Percentiles rank a stretch among this genome's conserved stretches.
phyloP scores from a whole-genome alignment of 2,797 vertebrate species.

The Linurgus olivaceus region DNA sequence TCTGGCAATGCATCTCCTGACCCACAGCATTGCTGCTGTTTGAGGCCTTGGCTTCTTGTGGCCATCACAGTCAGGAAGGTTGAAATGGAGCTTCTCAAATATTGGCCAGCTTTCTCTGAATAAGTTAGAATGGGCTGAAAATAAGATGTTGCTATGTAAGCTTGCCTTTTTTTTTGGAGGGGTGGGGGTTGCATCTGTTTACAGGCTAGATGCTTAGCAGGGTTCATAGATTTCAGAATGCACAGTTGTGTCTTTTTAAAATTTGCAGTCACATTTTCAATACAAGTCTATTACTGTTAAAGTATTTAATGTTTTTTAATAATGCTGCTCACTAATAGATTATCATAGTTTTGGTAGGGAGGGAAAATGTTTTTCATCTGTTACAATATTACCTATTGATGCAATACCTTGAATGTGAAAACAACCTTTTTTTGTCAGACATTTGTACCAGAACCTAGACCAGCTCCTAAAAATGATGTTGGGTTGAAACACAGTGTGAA shows the following conservation, averaged over 20 bases:
- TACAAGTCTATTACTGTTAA: neutral
- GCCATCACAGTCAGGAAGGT: neutral
- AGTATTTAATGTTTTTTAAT: neutral
- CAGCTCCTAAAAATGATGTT: constrained; percentile 81
- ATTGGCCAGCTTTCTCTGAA: neutral
- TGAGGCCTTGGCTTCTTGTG: neutral
- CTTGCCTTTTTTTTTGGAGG: neutral
- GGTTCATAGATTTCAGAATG: neutral
- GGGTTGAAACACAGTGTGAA: constrained; percentile 83
- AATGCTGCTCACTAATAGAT: neutral
- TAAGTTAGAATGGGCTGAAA: neutral
- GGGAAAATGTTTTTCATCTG: neutral
- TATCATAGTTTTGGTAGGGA: neutral
- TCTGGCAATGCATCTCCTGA: neutral
- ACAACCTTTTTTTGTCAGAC: constrained; percentile 75
- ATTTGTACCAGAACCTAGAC: constrained; percentile 81
- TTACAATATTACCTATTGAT: neutral
- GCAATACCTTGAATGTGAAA: neutral
- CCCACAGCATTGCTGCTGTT: neutral
- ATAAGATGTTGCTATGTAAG: neutral
- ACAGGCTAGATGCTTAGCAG: neutral
- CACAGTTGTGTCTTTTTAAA: neutral
- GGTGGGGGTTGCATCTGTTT: neutral
- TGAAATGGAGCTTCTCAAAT: neutral
- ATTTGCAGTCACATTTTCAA: neutral